These are phyloP conservation scores for Zeugodacus cucurbitae DNA, from an alignment of 1,140 invertebrate genomes.

Conservation along the genomic window DNA sequence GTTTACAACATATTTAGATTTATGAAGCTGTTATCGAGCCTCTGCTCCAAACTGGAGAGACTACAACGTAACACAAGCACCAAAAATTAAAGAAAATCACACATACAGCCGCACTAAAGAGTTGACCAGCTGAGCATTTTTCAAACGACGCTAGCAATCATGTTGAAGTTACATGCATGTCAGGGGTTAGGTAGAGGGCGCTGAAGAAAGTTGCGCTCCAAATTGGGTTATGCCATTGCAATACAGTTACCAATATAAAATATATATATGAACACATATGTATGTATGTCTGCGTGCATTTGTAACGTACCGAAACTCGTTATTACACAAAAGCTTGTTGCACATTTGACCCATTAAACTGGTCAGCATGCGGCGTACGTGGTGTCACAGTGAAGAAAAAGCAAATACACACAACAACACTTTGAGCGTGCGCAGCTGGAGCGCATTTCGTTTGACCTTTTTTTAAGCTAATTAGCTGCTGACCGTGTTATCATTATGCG, in stretches of 20 bases:
- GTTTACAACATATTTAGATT: constrained; percentile 31
- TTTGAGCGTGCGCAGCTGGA: background rate
- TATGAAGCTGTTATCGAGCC: background rate
- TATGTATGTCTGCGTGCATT: background rate
- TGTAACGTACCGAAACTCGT: background rate
- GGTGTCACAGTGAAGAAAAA: background rate
- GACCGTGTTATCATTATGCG: background rate
- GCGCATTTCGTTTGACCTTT: background rate
- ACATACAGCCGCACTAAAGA: background rate
- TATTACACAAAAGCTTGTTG: constrained; percentile 4
- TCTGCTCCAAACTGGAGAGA: background rate
- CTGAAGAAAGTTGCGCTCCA: background rate
- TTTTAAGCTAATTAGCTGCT: constrained; percentile 5
- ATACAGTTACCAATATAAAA: background rate
- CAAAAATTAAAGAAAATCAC: background rate
- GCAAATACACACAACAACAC: background rate
- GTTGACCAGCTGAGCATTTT: background rate
- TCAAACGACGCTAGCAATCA: background rate
- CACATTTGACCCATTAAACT: constrained; percentile 36
- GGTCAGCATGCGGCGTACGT: background rate
- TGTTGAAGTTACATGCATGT: constrained; percentile 7
- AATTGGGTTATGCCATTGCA: constrained; percentile 20
- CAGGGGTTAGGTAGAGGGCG: constrained; percentile 31
- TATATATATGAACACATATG: background rate
- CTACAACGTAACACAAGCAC: too few relatives aligned